Base-by-base conservation (phyloP, 1,140 invertebrate genomes). In the Pachypeltis micranthus region DNA sequence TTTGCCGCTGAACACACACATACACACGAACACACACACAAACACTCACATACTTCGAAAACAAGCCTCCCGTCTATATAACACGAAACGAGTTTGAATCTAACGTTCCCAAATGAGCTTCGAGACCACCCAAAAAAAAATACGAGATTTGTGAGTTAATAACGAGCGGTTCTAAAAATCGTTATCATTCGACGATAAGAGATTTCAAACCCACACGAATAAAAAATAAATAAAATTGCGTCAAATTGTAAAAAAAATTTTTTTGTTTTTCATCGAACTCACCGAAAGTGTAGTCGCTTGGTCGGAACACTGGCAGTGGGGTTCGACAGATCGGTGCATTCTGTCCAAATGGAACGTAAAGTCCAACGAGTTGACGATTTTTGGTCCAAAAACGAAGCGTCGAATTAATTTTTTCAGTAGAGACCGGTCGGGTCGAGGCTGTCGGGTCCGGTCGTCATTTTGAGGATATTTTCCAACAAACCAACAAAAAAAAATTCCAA, bases 221-320 rank as follows among this genome's bases (percentile, higher is more conserved):
- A n/a, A n/a, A n/a, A n/a, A n/a, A n/a, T n/a, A n/a, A n/a, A n/a
- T n/a, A n/a, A n/a, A n/a, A n/a, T n/a, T n/a, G n/a, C n/a, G n/a
- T n/a, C n/a, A n/a, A n/a, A n/a, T n/a, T n/a, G n/a, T n/a, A n/a
- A n/a, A n/a, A n/a, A n/a, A n/a, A n/a, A n/a, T n/a, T n/a, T n/a
- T n/a, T n/a, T n/a, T n/a, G n/a, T n/a, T n/a, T n/a, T n/a, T n/a
- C n/a, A 51, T 4, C 7, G 7, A 51, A 51, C 47, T 51, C 23
- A 51, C 47, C 12, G 47, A 51, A 16, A 51, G 10, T 10, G 47
- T 21, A 21, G 47, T 51, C 47, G 47, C 47, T 21, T 51, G 47
- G 47, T 51, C 47, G 47, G 23, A 51, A 21, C 47, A 51, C 47
- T 51, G 47, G 47, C 47, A 51, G 47, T 51, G 47, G 21, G 47